A percentile compares a stretch with the other conserved stretches of the same genome.
Evolutionary conservation across 1,140 invertebrate genomes (phyloP).

Genomic region (Macrocentrus cingulum): DNA sequence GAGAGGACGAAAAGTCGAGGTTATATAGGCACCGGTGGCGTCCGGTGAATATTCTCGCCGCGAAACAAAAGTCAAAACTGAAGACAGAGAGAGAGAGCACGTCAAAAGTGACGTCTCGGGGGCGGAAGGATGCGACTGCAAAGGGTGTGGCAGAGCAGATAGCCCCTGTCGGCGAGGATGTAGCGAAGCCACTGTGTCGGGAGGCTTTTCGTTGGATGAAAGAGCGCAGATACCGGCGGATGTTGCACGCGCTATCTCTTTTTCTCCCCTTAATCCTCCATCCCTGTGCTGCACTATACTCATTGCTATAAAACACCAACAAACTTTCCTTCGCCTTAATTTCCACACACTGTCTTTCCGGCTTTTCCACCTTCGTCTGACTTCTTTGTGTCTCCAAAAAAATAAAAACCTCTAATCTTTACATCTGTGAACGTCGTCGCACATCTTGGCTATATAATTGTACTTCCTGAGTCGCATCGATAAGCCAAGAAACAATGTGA

Average conservation of each 20-base stretch:
- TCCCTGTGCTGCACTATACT: background rate
- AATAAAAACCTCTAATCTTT: too few relatives aligned
- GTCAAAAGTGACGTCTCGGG: slow-evolving; percentile 42
- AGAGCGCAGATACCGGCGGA: slow-evolving; percentile 42
- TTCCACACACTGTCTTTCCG: too few relatives aligned
- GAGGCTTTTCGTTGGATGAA: slow-evolving; percentile 39
- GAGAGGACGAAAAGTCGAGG: slow-evolving; percentile 29
- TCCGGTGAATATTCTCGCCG: slow-evolving; percentile 32
- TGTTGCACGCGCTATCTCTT: too few relatives aligned
- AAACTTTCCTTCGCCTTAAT: too few relatives aligned
- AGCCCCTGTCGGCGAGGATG: slow-evolving; percentile 17
- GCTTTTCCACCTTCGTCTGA: too few relatives aligned
- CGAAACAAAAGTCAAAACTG: slow-evolving; percentile 41
- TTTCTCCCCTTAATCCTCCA: background rate
- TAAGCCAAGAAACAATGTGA: too few relatives aligned
- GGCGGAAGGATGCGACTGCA: slow-evolving; percentile 40
- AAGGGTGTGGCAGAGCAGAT: slow-evolving; percentile 40
- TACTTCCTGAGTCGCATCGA: too few relatives aligned
- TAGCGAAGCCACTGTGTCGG: background rate
- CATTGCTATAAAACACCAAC: background rate
- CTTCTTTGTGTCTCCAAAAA: too few relatives aligned
- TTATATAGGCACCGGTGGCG: slow-evolving; percentile 36
- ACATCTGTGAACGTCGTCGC: slow-evolving; percentile 14
- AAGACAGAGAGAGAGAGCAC: slow-evolving; percentile 5
- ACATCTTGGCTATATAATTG: slow-evolving; percentile 3